Evolutionary conservation across 2,113 vertebrate species (phyloP), one percentile per base, ranked within the genome.

Genomic region (Ceyx melanurus): DNA sequence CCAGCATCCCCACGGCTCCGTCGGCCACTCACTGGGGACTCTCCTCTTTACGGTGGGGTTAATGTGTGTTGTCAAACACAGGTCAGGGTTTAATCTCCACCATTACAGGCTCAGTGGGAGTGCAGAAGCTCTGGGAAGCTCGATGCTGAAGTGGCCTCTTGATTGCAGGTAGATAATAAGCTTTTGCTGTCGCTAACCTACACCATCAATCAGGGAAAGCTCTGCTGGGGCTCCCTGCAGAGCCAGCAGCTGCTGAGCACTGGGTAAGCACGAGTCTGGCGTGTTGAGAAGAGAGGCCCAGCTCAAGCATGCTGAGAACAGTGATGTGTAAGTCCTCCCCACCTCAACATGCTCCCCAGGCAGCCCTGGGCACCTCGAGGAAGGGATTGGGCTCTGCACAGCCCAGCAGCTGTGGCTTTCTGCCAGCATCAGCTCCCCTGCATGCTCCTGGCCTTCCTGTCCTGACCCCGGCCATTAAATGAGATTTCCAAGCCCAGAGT

Each of bases 31-130:
- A 0, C 26, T 7, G 3, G 33, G 43, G 57, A 40, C 58, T 66
- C 88, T 60, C 26, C 83, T n/a, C 80, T 3, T 62, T 78, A 71
- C 4, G 3, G 62, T 3, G 46, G 64, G 88, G 92, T 82, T 90
- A 61, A 78, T 0, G 3, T 26, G 2, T 82, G 95, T 82, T 72
- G 85, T 93, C 93, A 95, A 82, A 97, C 95, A 94, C 40, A 10
- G 95, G 86, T 25, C 95, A 93, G 81, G 92, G 90, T 89, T 97
- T 97, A 90, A 97, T 95, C 92, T 85, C 37, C 90, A 33, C 87
- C 78, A 50, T 90, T 70, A 85, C 0, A 21, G 45, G 90, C 95
- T 87, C 68, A 2, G 67, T 35, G 71, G 93, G 95, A 95, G 85
- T 4, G 5, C 86, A 54, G 92, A 86, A 40, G 7, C 88, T 73